phyloP scores from a whole-genome alignment of 2,797 vertebrate species.

The Tadarida brasiliensis region DNA sequence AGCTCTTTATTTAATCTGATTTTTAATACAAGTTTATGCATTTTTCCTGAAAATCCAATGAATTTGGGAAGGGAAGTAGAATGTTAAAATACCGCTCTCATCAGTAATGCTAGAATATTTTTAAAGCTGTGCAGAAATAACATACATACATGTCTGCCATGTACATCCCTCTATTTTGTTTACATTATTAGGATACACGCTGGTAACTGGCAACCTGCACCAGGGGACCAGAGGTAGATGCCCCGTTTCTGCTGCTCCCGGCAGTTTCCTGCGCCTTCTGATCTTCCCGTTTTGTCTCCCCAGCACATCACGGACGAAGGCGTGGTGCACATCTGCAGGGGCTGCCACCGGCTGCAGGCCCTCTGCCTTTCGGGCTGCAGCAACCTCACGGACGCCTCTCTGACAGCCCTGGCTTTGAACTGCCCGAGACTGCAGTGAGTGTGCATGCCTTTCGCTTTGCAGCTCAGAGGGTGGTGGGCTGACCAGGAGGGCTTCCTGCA shows the following conservation, averaged over 20 bases:
- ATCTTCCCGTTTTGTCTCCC: neutral
- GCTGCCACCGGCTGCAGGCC: constrained; percentile 94
- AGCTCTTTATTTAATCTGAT: neutral
- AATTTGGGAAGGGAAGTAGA: neutral
- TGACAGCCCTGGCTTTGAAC: constrained; percentile 95
- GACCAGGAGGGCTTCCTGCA: neutral
- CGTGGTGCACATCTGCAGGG: constrained; percentile 93
- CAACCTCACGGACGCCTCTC: constrained; percentile 95
- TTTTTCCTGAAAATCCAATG: neutral
- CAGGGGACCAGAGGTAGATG: fast-evolving
- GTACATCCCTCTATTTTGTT: neutral
- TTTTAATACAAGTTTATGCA: neutral
- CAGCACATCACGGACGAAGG: constrained; percentile 95
- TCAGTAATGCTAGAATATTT: neutral
- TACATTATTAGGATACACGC: neutral
- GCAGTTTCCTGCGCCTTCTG: neutral
- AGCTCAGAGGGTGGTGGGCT: neutral
- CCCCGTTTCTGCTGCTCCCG: neutral
- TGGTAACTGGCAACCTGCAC: neutral
- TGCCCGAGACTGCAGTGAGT: constrained; percentile 95
- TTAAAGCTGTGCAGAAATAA: neutral
- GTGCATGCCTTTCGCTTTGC: neutral
- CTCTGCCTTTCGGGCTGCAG: constrained; percentile 95
- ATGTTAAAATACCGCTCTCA: neutral
- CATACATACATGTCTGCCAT: neutral